These are phyloP conservation scores for Passer domesticus DNA, from an alignment of 2,113 vertebrate species.

Conservation along the genomic window DNA sequence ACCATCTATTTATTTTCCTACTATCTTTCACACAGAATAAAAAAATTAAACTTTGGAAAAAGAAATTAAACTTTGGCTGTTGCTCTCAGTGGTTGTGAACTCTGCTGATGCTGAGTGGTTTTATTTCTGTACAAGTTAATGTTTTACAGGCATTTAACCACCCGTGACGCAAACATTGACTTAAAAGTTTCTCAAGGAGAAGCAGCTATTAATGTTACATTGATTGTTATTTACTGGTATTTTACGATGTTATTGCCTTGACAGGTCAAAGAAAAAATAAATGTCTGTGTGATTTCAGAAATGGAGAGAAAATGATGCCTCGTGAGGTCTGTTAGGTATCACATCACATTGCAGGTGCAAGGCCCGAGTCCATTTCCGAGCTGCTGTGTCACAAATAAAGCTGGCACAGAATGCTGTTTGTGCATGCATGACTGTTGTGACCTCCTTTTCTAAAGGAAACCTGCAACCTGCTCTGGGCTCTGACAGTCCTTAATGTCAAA, in stretches of 20 bases:
- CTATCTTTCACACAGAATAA: neutral
- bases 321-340: neutral
- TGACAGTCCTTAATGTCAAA: neutral
- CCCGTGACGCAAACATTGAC: neutral
- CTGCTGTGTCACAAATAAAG: neutral
- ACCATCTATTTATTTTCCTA: neutral
- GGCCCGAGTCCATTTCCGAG: neutral
- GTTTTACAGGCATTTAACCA: neutral
- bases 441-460: neutral
- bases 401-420: neutral
- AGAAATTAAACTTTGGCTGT: neutral
- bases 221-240: neutral
- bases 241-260: neutral
- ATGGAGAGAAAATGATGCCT: neutral
- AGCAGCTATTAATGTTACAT: neutral
- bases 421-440: neutral
- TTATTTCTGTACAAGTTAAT: neutral
- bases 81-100: neutral
- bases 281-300: neutral
- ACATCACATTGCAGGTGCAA: neutral
- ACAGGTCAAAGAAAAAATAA: neutral
- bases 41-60: neutral
- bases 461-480: neutral
- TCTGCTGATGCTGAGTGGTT: neutral
- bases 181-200: neutral